Conservation (phyloP, 2,113 vertebrate genomes). For the Dasyurus viverrinus region DNA sequence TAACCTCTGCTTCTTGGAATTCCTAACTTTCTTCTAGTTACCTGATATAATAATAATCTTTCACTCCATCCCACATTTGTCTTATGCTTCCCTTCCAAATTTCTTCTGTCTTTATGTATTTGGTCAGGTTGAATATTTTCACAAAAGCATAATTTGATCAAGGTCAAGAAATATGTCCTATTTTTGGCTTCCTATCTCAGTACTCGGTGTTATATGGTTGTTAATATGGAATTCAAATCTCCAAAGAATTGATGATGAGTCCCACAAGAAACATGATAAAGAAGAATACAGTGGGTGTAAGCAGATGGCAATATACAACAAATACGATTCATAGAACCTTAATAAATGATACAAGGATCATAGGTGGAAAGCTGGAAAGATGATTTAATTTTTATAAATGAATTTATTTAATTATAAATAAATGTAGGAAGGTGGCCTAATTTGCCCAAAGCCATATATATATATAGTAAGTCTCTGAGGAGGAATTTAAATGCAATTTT, state of each 20-base stretch:
- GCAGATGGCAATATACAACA: neutral
- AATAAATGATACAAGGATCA: neutral
- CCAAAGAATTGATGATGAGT: neutral
- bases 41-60: neutral
- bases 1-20: neutral
- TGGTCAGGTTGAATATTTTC: neutral
- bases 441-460: neutral
- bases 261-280: neutral
- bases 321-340: neutral
- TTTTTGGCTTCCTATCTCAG: neutral
- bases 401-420: no score
- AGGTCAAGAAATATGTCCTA: neutral
- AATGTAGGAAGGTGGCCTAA: neutral
- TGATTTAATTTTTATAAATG: neutral
- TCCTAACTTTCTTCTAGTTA: neutral
- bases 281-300: neutral
- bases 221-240: neutral
- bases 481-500: neutral
- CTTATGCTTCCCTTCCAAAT: neutral
- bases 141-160: neutral
- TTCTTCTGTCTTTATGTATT: neutral
- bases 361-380: neutral
- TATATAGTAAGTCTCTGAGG: neutral
- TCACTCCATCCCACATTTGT: neutral
- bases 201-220: neutral